These are phyloP conservation scores for Chlamydotis undulata DNA, from an alignment of 2,113 vertebrate species.

Conservation along the genomic window DNA sequence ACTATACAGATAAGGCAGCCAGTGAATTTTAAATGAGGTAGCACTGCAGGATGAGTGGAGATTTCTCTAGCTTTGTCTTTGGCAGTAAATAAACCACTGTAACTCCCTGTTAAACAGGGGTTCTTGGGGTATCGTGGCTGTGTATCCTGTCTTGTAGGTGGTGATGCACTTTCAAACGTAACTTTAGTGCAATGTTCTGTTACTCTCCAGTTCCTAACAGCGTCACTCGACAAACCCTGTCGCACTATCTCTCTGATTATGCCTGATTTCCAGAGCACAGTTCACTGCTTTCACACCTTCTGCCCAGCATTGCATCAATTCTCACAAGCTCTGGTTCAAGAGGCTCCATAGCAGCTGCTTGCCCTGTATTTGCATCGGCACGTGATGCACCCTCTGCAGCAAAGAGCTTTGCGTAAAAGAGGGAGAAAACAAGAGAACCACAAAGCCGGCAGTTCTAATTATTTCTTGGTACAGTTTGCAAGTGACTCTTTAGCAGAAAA, in stretches of 20 bases:
- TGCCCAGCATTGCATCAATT: not conserved
- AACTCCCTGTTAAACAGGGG: not conserved
- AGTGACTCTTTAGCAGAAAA: slow-evolving; percentile 15
- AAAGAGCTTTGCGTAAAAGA: not conserved
- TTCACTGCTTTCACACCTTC: not conserved
- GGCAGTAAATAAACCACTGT: not conserved
- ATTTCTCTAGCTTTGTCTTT: not conserved
- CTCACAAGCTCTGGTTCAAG: not conserved
- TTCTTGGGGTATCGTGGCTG: not conserved
- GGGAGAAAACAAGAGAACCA: slow-evolving; percentile 25
- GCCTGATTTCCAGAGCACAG: not conserved
- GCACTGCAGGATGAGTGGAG: not conserved
- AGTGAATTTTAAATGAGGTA: not conserved
- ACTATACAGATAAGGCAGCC: not conserved
- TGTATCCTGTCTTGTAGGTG: not conserved
- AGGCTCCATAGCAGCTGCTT: not conserved
- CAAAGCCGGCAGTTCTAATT: slow-evolving; percentile 21
- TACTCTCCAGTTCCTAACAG: not conserved
- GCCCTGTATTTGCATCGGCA: not conserved
- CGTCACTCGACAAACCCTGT: not conserved
- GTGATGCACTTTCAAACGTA: not conserved
- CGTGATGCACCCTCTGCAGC: not conserved
- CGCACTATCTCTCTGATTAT: not conserved
- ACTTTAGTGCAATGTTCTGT: not conserved
- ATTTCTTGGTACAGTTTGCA: not conserved